A percentile compares a stretch with the other conserved stretches of the same genome.
These are phyloP conservation scores for Heliothis peltigera DNA, from an alignment of 2,888 invertebrate species.

Conservation along the genomic window DNA sequence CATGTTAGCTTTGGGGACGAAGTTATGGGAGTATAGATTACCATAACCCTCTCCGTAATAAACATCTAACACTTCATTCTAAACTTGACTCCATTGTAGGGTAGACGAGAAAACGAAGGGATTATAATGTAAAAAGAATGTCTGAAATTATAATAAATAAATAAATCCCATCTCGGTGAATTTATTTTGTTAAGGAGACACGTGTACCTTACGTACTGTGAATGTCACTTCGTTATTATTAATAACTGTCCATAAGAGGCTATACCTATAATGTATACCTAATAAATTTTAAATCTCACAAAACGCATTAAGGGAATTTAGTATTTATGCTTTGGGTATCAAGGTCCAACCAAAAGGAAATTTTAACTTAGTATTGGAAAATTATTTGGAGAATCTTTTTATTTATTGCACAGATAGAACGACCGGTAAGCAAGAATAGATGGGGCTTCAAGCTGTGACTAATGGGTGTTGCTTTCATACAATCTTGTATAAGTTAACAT, in stretches of 20 bases:
- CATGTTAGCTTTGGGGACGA: constrained; percentile 56
- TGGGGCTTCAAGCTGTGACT: constrained; percentile 85
- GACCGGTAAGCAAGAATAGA: constrained; percentile 79
- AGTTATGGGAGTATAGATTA: constrained; percentile 52
- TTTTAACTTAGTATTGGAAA: constrained; percentile 68
- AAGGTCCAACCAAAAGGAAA: constrained; percentile 56
- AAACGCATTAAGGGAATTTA: constrained; percentile 54
- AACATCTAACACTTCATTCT: constrained; percentile 56
- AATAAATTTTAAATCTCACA: constrained; percentile 55
- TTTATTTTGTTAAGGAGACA: constrained; percentile 68
- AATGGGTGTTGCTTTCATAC: constrained; percentile 77
- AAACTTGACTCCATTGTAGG: constrained; percentile 43
- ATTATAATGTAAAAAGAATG: constrained; percentile 51
- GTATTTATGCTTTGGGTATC: constrained; percentile 54
- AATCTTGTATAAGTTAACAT: constrained; percentile 79
- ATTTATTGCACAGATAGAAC: constrained; percentile 77
- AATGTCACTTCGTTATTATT: constrained; percentile 69
- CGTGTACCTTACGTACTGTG: constrained; percentile 59
- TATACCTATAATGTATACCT: constrained; percentile 68
- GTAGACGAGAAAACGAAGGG: constrained; percentile 35
- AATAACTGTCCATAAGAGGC: constrained; percentile 71
- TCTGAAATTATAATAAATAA: constrained; percentile 63
- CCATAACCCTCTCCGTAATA: constrained; percentile 48
- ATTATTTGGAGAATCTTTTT: constrained; percentile 80
- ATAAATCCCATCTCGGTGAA: constrained; percentile 57